A percentile compares a stretch with the other conserved stretches of the same genome.
Conservation (phyloP, 2,797 vertebrate genomes). For the Ptychadena robeensis region DNA sequence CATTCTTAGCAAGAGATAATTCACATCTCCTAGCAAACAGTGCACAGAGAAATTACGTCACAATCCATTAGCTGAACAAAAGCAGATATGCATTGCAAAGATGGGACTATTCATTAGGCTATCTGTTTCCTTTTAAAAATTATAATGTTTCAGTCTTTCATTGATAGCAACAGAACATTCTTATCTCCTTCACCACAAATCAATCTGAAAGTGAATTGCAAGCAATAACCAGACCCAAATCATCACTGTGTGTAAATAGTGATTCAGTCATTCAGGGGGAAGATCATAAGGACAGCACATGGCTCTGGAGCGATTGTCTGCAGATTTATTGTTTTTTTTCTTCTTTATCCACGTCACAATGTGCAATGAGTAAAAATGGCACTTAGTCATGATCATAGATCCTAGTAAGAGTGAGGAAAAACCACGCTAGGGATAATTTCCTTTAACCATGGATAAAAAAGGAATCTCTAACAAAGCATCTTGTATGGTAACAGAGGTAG, state of each 20-base stretch:
- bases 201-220: conserved; percentile 52
- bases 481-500: not conserved
- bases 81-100: conserved; percentile 48
- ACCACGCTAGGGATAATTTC: not conserved
- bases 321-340: not conserved
- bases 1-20: conserved; percentile 51
- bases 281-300: conserved; percentile 32
- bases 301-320: not conserved
- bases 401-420: not conserved
- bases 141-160: conserved; percentile 39
- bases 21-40: conserved; percentile 46
- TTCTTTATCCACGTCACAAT: not conserved
- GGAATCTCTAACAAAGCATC: not conserved
- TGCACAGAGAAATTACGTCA: conserved; percentile 50
- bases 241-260: conserved; percentile 49
- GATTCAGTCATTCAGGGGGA: conserved; percentile 34
- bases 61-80: conserved; percentile 52
- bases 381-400: not conserved
- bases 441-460: not conserved
- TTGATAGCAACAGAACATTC: conserved; percentile 42
- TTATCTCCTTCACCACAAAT: conserved; percentile 55
- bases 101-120: conserved; percentile 58
- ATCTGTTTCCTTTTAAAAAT: conserved; percentile 51
- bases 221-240: conserved; percentile 44
- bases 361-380: not conserved